A percentile compares a stretch with the other conserved stretches of the same genome.
Evolutionary conservation across 1,140 invertebrate species (phyloP).

Genomic region (Diuraphis noxia): DNA sequence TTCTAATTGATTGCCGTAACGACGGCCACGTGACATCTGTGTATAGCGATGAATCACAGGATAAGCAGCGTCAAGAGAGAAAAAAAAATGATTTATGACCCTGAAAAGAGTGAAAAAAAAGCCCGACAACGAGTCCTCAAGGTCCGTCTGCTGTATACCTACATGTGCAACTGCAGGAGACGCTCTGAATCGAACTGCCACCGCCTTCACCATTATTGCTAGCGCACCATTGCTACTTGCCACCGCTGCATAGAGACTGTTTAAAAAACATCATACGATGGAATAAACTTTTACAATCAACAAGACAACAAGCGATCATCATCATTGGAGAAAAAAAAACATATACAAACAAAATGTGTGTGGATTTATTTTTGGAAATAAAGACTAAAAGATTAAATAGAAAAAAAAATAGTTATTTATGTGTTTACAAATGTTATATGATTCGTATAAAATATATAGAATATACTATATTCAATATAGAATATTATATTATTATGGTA

Average conservation of each 20-base stretch:
- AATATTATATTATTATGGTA: not conserved
- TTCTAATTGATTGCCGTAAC: slow-evolving; percentile 11
- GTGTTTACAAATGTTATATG: not conserved
- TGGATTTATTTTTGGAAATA: not conserved
- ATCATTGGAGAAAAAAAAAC: not conserved
- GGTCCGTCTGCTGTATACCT: not conserved
- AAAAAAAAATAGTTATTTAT: not conserved
- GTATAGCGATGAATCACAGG: not conserved
- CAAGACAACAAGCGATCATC: not conserved
- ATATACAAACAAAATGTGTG: not conserved
- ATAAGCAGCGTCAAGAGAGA: not conserved
- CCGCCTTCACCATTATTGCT: not conserved
- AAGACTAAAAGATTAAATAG: not conserved
- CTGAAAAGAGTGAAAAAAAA: not conserved
- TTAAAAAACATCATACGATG: not conserved
- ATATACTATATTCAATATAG: not conserved
- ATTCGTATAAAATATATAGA: not conserved
- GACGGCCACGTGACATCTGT: not conserved
- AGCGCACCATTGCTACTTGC: not conserved
- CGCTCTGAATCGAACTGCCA: not conserved
- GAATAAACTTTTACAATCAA: not conserved
- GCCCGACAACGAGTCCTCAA: not conserved
- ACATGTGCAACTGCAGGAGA: not conserved
- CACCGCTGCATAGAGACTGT: not conserved
- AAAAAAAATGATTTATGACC: slow-evolving; percentile 1